Conservation (phyloP, 2,113 vertebrate genomes). For the Morone chrysops region DNA sequence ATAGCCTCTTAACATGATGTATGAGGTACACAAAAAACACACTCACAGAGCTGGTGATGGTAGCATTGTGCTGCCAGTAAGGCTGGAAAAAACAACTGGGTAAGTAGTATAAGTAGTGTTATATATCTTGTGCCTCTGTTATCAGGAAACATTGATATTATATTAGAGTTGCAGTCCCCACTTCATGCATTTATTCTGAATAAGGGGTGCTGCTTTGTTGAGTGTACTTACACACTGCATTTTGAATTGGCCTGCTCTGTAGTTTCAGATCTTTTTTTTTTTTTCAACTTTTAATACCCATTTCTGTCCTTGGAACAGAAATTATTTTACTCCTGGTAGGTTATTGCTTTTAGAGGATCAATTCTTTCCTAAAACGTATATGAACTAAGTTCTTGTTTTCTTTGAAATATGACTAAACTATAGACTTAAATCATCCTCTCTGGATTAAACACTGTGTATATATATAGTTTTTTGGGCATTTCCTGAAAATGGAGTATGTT, state of each 20-base stretch:
- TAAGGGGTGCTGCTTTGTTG: conserved; percentile 15
- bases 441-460: not conserved
- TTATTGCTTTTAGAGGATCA: conserved; percentile 47
- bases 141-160: conserved; percentile 39
- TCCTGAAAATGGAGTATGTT: not conserved
- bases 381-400: conserved; percentile 15
- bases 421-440: not conserved
- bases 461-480: not conserved
- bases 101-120: conserved; percentile 37
- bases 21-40: conserved; percentile 53
- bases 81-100: conserved; percentile 16
- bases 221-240: not conserved
- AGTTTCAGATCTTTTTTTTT: not conserved
- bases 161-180: not conserved
- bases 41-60: conserved; percentile 29
- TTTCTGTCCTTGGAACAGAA: not conserved
- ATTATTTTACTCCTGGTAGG: not conserved
- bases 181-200: conserved; percentile 34
- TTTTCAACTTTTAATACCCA: not conserved
- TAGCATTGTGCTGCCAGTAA: conserved; percentile 40
- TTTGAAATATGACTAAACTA: not conserved
- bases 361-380: not conserved
- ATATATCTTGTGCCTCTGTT: conserved; percentile 34
- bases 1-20: conserved; percentile 78
- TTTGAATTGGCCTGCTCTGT: not conserved